phyloP scores from a whole-genome alignment of 2,113 vertebrate genomes.

The Sterrhoptilus dennistouni region DNA sequence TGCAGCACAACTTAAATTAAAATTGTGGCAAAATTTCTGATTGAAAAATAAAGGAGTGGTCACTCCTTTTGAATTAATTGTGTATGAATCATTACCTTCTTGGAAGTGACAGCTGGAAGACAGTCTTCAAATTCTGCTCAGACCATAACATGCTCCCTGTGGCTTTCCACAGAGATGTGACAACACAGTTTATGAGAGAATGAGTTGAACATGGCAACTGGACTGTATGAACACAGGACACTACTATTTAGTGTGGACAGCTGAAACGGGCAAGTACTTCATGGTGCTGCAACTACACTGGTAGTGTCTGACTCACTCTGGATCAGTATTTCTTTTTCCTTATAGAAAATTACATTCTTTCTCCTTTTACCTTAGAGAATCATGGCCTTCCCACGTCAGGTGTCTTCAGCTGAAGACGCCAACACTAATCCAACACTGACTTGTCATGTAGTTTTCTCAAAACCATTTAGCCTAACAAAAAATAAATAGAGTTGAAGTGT shows the following conservation, averaged over 20 bases:
- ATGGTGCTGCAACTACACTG: neutral
- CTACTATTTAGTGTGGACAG: neutral
- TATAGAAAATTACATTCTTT: neutral
- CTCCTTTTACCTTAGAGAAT: neutral
- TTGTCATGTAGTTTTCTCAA: neutral
- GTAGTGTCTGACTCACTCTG: neutral
- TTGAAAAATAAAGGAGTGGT: neutral
- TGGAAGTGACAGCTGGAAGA: neutral
- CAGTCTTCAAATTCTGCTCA: neutral
- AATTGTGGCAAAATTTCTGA: neutral
- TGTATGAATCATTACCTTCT: neutral
- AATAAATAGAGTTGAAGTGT: neutral
- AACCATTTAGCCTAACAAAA: neutral
- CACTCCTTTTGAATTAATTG: neutral
- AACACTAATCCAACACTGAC: neutral
- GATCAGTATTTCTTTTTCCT: neutral
- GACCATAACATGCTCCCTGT: neutral
- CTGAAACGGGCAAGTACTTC: neutral
- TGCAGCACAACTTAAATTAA: neutral
- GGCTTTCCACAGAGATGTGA: neutral
- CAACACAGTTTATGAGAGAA: neutral
- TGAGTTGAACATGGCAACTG: neutral
- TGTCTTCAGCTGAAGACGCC: neutral
- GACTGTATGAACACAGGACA: neutral
- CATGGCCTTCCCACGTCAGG: neutral